Conservation (phyloP, 1,140 invertebrate species). For the Diplogasteroides magnus region DNA sequence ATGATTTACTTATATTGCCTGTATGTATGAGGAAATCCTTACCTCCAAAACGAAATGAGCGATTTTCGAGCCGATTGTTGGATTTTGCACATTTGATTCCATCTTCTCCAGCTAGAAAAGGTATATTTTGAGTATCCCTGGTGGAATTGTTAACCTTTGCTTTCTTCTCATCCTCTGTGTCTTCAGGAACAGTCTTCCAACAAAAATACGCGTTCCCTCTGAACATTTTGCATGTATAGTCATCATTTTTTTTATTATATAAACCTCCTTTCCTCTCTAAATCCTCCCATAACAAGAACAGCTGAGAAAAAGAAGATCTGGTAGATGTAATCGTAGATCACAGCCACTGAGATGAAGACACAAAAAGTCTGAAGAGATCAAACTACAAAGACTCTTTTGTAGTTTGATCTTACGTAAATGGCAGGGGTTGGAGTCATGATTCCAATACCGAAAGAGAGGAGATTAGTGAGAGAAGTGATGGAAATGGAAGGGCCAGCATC, state of each 20-base stretch:
- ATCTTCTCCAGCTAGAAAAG: neutral
- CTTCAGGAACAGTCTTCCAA: constrained; percentile 36
- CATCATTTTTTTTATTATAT: neutral
- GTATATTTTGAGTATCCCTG: neutral
- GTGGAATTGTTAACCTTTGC: neutral
- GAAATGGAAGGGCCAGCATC: constrained; percentile 96
- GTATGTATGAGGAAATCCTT: neutral
- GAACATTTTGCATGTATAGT: neutral
- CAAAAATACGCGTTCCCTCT: constrained; percentile 45
- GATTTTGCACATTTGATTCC: neutral
- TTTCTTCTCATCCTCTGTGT: constrained; percentile 1
- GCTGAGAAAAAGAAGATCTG: constrained; percentile 54
- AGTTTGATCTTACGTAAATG: constrained; percentile 61
- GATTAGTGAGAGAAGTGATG: constrained; percentile 93
- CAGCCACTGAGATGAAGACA: constrained; percentile 49
- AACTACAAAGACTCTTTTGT: neutral
- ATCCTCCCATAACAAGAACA: constrained; percentile 44
- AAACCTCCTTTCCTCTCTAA: constrained; percentile 30
- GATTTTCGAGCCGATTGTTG: neutral
- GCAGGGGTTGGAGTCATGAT: constrained; percentile 83
- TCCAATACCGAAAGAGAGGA: constrained; percentile 90
- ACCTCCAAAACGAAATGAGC: neutral
- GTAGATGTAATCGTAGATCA: constrained; percentile 51
- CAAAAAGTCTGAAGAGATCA: constrained; percentile 43
- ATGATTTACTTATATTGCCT: too few species aligned